Evolutionary conservation across 37 sponge, comb jelly and placozoan species (phyloP).

Genomic region (Spongilla lacustris): DNA sequence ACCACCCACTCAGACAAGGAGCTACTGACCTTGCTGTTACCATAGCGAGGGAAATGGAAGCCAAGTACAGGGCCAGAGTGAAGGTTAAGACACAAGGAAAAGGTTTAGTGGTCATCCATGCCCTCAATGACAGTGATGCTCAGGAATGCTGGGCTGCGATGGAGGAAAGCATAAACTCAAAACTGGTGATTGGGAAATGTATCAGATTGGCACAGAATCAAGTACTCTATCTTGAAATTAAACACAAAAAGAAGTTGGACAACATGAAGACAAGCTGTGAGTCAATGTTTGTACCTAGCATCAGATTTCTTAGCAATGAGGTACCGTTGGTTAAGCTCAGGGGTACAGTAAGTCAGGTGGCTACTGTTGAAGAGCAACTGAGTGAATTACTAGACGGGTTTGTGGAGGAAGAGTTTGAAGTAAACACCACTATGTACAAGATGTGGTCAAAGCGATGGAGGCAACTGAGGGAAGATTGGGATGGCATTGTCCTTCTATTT

Average conservation of each 20-base stretch:
- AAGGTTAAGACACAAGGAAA: neutral
- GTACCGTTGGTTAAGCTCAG: neutral
- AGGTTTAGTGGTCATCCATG: constrained; percentile 24
- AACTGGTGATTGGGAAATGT: neutral
- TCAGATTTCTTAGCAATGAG: neutral
- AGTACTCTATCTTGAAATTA: neutral
- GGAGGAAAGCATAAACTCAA: constrained; percentile 1
- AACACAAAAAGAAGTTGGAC: constrained; percentile 2
- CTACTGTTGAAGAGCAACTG: constrained; percentile 9
- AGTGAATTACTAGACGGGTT: neutral
- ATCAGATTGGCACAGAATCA: neutral
- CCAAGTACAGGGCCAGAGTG: constrained; percentile 28
- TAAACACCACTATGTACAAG: neutral
- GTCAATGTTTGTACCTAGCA: neutral
- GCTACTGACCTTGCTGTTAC: constrained; percentile 8
- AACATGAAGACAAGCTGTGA: neutral
- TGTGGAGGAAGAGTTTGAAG: constrained; percentile 6
- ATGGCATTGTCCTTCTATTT: constrained; percentile 26
- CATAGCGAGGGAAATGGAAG: neutral
- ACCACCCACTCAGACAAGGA: neutral
- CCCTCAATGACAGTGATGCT: constrained; percentile 32
- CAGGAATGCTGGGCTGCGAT: constrained; percentile 34
- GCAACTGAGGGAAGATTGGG: constrained; percentile 15
- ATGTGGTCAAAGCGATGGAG: constrained; percentile 56
- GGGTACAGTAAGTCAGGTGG: constrained; percentile 37